Conservation (phyloP, 2,888 invertebrate genomes). For the Conus canariensis region DNA sequence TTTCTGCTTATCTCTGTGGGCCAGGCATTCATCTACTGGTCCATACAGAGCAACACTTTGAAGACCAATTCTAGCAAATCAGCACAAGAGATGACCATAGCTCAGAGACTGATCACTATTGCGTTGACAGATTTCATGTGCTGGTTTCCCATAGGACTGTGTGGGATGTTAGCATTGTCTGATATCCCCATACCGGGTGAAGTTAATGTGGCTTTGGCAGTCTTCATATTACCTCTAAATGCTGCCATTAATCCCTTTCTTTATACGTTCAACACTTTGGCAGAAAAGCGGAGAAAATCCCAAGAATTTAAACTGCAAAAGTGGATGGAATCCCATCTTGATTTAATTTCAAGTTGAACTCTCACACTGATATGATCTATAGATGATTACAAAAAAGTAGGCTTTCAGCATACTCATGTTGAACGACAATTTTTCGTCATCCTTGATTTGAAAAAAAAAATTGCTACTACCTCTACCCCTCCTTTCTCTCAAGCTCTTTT, state of each 20-base stretch:
- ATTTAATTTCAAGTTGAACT: no score
- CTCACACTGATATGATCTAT: no score
- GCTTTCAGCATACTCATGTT: no score
- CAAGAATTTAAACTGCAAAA: background rate
- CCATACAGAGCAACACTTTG: background rate
- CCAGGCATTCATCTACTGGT: background rate
- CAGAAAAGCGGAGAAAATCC: background rate
- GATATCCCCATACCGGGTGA: background rate
- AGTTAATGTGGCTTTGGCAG: background rate
- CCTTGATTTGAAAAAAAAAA: no score
- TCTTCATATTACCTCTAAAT: background rate
- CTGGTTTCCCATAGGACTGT: constrained; percentile 21
- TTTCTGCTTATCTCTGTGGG: background rate
- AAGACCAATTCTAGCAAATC: background rate
- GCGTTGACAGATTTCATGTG: constrained; percentile 18
- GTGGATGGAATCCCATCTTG: background rate
- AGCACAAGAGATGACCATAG: constrained; percentile 5
- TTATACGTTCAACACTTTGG: background rate
- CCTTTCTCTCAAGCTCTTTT: no score
- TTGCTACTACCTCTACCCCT: no score
- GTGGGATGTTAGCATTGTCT: background rate
- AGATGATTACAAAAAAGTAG: no score
- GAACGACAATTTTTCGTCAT: no score
- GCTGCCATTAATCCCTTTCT: background rate
- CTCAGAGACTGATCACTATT: background rate